Conservation (phyloP, 2,797 vertebrate genomes). For the Decapterus maruadsi region DNA sequence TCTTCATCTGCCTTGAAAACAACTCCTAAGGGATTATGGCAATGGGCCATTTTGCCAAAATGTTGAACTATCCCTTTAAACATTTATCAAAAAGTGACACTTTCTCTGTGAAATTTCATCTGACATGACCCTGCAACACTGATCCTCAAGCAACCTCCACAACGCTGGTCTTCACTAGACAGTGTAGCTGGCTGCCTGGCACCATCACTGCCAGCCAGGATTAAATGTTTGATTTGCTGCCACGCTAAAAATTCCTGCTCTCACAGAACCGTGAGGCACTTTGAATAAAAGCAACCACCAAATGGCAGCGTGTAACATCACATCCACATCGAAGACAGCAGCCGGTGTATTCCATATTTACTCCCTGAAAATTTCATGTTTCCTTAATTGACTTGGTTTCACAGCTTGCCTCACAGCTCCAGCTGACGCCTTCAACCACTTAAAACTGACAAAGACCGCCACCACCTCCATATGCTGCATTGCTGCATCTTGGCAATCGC, state of each 20-base stretch:
- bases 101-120: conserved; percentile 60
- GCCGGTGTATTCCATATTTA: conserved; percentile 37
- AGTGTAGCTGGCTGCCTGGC: conserved; percentile 27
- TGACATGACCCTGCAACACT: conserved; percentile 48
- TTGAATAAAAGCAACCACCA: conserved; percentile 48
- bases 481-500: conserved; percentile 13
- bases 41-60: too few relatives aligned
- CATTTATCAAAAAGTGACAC: conserved; percentile 64
- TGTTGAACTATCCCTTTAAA: too few relatives aligned
- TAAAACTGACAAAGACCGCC: conserved; percentile 31
- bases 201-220: conserved; percentile 36
- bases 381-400: conserved; percentile 59
- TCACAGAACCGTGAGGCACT: conserved; percentile 31
- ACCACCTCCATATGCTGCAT: conserved; percentile 28
- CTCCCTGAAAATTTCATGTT: conserved; percentile 53
- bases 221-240: conserved; percentile 53
- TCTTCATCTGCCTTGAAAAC: too few relatives aligned
- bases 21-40: too few relatives aligned
- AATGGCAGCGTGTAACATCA: conserved; percentile 35
- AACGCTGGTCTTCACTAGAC: conserved; percentile 15
- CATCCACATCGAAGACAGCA: conserved; percentile 16
- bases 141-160: conserved; percentile 49
- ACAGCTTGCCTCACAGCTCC: conserved; percentile 61
- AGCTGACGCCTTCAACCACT: conserved; percentile 45
- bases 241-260: conserved; percentile 24